Evolutionary conservation across 2,113 vertebrate species (phyloP), one percentile per base, ranked within the genome.

Genomic region (Panthera leo): DNA sequence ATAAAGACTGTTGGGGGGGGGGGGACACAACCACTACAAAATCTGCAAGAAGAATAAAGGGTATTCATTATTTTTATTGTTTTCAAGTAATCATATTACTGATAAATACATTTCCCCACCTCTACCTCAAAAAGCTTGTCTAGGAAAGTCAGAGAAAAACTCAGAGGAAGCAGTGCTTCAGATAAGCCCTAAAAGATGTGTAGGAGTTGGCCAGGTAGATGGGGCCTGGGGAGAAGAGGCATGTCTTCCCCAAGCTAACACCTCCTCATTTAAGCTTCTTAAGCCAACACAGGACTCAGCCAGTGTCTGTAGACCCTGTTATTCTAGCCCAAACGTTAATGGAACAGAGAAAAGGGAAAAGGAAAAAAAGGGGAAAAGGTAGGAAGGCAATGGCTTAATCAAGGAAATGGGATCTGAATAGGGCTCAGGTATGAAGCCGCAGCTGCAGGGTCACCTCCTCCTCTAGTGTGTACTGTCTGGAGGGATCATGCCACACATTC

Each of bases 151-250:
- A 79, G 21, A 7, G 45, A 55, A 94, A 25, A 11, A 85, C 3
- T 71, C 75, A 45, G 67, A 48, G 0, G 11, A 93, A 34, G 21
- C 14, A 10, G 12, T 13, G 7, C 10, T 78, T n/a, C 80, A 34
- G 3, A 61, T 51, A 11, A 53, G n/a, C 4, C 31, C 53, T 42
- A 58, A 27, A 19, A 42, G 15, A 45, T 75, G 18, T 29, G 10
- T 39, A 39, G 23, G 31, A 53, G 21, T 71, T 68, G 29, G 5
- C 34, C n/a, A 16, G 23, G 27, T 16, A 21, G 1, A 34, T 68
- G 27, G n/a, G 36, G 21, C 2, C 14, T 25, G 1, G 4, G 1
- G 0, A 9, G 14, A 34, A 73, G 18, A 70, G 18, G 13, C 2
- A 45, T 7, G 70, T 68, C 36, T 80, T 85, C 25, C 9, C 18